These are phyloP conservation scores for Galerucella pusilla DNA, from an alignment of 2,888 invertebrate genomes.

Conservation along the genomic window DNA sequence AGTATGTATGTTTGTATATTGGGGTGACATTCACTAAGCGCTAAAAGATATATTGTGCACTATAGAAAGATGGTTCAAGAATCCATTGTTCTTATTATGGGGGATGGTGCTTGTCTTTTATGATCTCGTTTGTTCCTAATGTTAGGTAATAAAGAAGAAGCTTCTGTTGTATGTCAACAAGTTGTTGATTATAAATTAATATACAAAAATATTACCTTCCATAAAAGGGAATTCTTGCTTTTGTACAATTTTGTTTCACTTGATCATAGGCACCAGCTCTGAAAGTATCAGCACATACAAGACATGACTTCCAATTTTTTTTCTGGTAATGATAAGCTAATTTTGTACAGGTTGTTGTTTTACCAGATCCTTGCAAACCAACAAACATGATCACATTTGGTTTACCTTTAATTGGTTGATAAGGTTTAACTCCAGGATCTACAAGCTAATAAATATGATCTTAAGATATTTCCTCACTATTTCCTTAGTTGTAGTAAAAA, in stretches of 20 bases:
- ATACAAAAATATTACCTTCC: slow-evolving; percentile 76
- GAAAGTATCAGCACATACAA: slow-evolving; percentile 99
- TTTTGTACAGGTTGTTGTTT: slow-evolving; percentile 99
- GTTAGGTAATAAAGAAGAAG: too few relatives aligned
- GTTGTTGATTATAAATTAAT: not conserved
- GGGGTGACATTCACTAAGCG: too few relatives aligned
- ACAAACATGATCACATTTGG: slow-evolving; percentile 99
- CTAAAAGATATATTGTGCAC: too few relatives aligned
- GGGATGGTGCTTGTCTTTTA: too few relatives aligned
- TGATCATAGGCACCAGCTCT: slow-evolving; percentile 99
- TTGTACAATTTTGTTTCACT: slow-evolving; percentile 98
- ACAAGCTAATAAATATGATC: slow-evolving; percentile 74
- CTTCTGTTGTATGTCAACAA: too few relatives aligned
- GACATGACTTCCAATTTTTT: slow-evolving; percentile 98
- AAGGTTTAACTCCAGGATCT: slow-evolving; percentile 97
- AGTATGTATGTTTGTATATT: too few relatives aligned
- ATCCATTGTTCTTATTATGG: too few relatives aligned
- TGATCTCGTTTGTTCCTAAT: too few relatives aligned
- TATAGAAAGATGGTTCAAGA: too few relatives aligned
- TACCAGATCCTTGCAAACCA: slow-evolving; percentile 98
- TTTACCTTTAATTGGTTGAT: slow-evolving; percentile 94
- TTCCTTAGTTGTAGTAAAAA: not conserved
- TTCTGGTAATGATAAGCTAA: slow-evolving; percentile 98
- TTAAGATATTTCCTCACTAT: not conserved
- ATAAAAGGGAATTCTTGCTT: slow-evolving; percentile 98